Base-by-base conservation (phyloP, 2,888 invertebrate genomes). In the Drosophila greeni region DNA sequence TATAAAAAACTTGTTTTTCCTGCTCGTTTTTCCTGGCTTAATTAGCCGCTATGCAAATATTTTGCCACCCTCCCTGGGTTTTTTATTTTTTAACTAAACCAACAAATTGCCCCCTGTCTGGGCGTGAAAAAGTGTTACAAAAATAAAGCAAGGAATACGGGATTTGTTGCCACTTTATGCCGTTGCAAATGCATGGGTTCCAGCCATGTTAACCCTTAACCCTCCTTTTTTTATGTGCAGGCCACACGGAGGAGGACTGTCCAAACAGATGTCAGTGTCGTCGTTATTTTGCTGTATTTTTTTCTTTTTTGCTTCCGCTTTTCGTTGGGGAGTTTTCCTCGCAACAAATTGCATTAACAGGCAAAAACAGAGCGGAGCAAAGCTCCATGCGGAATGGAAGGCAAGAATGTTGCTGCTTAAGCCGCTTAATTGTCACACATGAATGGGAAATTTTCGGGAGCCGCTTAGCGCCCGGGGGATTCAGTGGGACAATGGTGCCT, bases 321-420 rank as follows among this genome's bases (percentile, higher is more conserved):
- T 42, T 36, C 12, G 26, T 11, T 16, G 48, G 34, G 24, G 31
- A 23, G 26, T 26, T 31, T 48, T 43, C n/a, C 60, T 55, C 40
- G 55, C 70, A 76, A 75, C 68, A 79, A 84, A 80, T 82, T 79
- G 82, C 82, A 82, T 80, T 84, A 73, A 76, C 75, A 79, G 72
- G 80, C 75, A 52, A 82, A 79, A 82, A 70, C 69, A 73, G 66
- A 67, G 37, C 55, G 29, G 4, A 2, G 26, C 29, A 31, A 42
- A 39, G 11, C 16, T 52, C 3, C 16, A 8, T 5, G n/a, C 23
- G 20, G n/a, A 23, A 3, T 33, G 31, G 8, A 47, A 11, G 29
- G 52, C 26, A 36, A 31, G 45, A 49, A 31, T 47, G 51, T 65
- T 68, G 67, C 59, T 61, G 72, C 75, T 75, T 82, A 82, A 84